These are phyloP conservation scores for Gryllus longicercus DNA, from an alignment of 2,888 invertebrate species.

Conservation along the genomic window DNA sequence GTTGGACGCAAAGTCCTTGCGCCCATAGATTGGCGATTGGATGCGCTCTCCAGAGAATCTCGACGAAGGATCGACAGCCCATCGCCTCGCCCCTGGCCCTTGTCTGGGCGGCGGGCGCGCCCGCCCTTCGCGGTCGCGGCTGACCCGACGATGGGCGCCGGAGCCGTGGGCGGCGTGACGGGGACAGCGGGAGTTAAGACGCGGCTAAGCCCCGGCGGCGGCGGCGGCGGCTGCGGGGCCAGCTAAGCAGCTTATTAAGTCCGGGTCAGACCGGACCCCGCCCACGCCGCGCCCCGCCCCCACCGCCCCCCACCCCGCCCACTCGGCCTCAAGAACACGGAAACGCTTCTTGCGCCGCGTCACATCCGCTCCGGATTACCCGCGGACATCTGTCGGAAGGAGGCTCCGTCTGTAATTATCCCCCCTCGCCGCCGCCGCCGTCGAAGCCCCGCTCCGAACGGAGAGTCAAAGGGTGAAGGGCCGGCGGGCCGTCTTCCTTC, in stretches of 20 bases:
- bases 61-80: too few species aligned
- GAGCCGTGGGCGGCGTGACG: neutral
- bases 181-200: neutral
- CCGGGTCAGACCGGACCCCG: constrained; percentile 6
- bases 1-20: too few species aligned
- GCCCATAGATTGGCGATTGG: too few species aligned
- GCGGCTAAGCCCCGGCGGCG: constrained; percentile 6
- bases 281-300: neutral
- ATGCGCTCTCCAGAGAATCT: too few species aligned
- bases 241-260: constrained; percentile 9
- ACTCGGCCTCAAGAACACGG: constrained; percentile 8
- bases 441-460: neutral
- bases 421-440: neutral
- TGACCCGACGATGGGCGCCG: neutral
- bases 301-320: neutral
- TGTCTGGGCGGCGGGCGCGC: too few species aligned
- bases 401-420: constrained; percentile 3
- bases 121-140: neutral
- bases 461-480: too few species aligned
- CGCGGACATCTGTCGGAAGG: constrained; percentile 17
- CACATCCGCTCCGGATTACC: constrained; percentile 2
- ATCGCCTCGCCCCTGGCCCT: too few species aligned
- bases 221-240: neutral
- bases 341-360: constrained; percentile 17
- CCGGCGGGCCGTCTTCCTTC: too few species aligned